Evolutionary conservation across 2,113 vertebrate species (phyloP).

Genomic region (Tautogolabrus adspersus): DNA sequence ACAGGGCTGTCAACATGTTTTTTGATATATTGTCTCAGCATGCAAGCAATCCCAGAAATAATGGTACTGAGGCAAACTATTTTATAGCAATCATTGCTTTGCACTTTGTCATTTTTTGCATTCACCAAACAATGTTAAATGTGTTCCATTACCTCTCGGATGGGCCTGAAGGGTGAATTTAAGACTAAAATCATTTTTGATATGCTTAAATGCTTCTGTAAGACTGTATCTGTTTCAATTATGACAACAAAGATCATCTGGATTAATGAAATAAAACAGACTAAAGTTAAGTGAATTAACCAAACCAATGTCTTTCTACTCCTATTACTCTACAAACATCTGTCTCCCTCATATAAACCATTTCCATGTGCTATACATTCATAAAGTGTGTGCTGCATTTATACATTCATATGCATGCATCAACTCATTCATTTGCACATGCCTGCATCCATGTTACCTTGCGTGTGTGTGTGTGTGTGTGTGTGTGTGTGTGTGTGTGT

Average conservation of each 20-base stretch:
- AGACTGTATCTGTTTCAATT: not conserved
- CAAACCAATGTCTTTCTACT: not conserved
- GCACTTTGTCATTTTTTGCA: not conserved
- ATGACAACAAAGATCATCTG: not conserved
- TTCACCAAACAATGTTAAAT: not conserved
- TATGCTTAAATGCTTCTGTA: not conserved
- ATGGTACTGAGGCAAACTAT: slow-evolving; percentile 9
- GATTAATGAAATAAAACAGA: not conserved
- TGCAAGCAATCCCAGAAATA: not conserved
- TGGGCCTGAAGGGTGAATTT: not conserved
- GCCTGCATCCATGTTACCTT: not conserved
- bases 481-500: too few species aligned
- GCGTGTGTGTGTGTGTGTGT: not conserved
- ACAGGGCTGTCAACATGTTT: not conserved
- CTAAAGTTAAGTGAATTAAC: not conserved
- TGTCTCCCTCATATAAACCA: not conserved
- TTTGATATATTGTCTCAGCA: slow-evolving; percentile 10
- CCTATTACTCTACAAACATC: not conserved
- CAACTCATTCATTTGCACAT: not conserved
- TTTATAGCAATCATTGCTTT: not conserved
- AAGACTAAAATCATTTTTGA: not conserved
- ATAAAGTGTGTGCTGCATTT: not conserved
- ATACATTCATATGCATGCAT: not conserved
- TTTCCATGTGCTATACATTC: slow-evolving; percentile 4
- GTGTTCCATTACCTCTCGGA: not conserved